Evolutionary conservation across 2,888 invertebrate genomes (phyloP), one percentile per base, ranked within the genome.

Genomic region (Drosophila anceps): DNA sequence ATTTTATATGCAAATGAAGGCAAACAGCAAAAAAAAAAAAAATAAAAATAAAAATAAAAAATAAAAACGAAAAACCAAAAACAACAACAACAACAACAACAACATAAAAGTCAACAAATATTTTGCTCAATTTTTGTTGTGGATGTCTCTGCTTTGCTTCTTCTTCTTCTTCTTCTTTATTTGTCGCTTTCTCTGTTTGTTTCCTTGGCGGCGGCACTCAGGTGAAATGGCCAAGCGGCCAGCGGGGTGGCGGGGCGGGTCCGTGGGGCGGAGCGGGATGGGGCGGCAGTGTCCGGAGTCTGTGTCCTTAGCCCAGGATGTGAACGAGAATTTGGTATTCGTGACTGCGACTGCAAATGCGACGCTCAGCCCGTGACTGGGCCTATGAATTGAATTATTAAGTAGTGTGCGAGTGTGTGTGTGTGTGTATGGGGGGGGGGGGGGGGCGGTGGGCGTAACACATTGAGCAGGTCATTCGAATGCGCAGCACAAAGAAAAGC

Each of bases 301-400:
- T 74, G 63, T 57, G 51, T 62, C 62, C 57, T 43, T 15, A 33
- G 57, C 31, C 13, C 41, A 65, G 73, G 63, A 78, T 58, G 74
- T 64, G 68, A 48, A 44, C 41, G 58, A 67, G 62, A 67, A 73
- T 68, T 79, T 81, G 51, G 71, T 73, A 83, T 76, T 82, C 81
- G 76, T 72, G 83, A 62, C 69, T 80, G 76, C 58, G 69, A 79
- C 59, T 72, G 78, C 60, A 57, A 79, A 71, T 69, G 68, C 66
- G 79, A 64, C 48, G 67, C 67, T 69, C 69, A 62, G 82, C 62
- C 75, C 79, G 84, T 84, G 88, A 76, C 90, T 79, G 89, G 63
- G 89, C 83, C 90, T 89, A 87, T 84, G 90, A 88, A 88, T 90
- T 87, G 87, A 87, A 87, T 90, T 90, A 87, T 90, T 87, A 90